Percentiles rank a stretch among this genome's conserved stretches.
phyloP scores from a whole-genome alignment of 2,797 vertebrate species.

The Pitangus sulphuratus region DNA sequence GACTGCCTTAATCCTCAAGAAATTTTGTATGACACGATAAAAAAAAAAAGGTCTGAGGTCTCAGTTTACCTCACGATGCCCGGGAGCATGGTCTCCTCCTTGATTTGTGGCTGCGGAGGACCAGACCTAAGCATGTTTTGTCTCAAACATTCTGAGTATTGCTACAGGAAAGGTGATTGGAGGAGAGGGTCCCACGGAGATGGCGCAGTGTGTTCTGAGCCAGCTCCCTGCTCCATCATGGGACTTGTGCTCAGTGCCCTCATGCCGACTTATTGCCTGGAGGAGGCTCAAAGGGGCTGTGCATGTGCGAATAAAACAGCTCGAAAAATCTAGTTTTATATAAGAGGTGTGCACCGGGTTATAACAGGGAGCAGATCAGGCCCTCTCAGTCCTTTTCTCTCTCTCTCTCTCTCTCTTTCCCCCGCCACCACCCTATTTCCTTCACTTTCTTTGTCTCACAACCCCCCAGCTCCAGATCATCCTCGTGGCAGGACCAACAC shows the following conservation, averaged over 20 bases:
- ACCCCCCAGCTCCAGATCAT: not conserved
- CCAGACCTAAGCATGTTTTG: not conserved
- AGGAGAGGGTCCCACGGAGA: not conserved
- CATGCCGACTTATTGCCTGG: not conserved
- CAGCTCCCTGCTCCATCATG: not conserved
- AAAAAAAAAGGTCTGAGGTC: not conserved
- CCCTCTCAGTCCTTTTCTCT: not conserved
- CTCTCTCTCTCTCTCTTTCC: not conserved
- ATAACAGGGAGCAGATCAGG: not conserved
- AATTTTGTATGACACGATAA: not conserved
- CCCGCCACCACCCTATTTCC: not conserved
- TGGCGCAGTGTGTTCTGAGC: not conserved
- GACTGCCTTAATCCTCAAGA: not conserved
- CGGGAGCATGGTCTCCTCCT: not conserved
- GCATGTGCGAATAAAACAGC: not conserved
- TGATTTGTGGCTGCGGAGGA: not conserved
- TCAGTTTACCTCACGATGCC: not conserved
- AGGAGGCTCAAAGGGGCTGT: not conserved
- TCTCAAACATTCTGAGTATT: not conserved
- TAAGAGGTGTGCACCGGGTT: not conserved
- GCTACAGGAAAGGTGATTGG: not conserved
- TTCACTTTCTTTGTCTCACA: not conserved
- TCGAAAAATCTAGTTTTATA: not conserved
- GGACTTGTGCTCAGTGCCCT: not conserved
- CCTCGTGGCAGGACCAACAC: not conserved